Conservation (phyloP, 1,140 invertebrate genomes). For the Pseudobourletiella spinata region DNA sequence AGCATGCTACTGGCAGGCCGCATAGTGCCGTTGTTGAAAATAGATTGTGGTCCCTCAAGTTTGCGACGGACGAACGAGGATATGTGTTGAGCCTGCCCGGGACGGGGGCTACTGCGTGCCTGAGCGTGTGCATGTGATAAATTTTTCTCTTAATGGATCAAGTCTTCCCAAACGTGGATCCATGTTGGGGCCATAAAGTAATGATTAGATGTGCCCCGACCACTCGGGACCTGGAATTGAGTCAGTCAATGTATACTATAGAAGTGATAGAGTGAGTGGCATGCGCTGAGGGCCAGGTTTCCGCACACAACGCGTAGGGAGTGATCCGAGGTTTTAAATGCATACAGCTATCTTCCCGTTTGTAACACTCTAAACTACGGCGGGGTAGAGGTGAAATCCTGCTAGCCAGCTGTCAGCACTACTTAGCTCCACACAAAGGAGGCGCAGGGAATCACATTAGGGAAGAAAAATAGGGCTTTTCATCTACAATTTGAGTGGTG, state of each 20-base stretch:
- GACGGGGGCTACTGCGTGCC: not conserved
- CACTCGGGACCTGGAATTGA: not conserved
- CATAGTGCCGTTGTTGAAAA: not conserved
- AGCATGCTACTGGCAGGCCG: not conserved
- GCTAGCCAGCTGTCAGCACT: constrained; percentile 34
- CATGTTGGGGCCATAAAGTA: not conserved
- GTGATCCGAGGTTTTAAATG: too few relatives aligned
- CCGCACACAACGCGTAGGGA: too few relatives aligned
- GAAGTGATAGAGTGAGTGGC: not conserved
- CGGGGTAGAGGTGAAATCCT: too few relatives aligned
- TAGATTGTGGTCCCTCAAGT: not conserved
- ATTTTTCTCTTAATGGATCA: constrained; percentile 9
- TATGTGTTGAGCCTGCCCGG: too few relatives aligned
- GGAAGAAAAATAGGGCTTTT: constrained; percentile 32
- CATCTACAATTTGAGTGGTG: constrained; percentile 27
- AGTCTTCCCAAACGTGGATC: constrained; percentile 12
- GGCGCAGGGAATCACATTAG: constrained; percentile 27
- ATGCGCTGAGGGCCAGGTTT: too few relatives aligned
- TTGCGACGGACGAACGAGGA: not conserved
- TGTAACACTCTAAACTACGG: too few relatives aligned
- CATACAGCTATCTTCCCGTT: too few relatives aligned
- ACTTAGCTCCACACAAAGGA: constrained; percentile 22
- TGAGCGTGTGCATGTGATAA: not conserved
- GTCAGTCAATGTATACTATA: not conserved
- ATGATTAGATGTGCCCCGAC: not conserved